Evolutionary conservation across 2,113 vertebrate species (phyloP).

Genomic region (Procavia capensis): DNA sequence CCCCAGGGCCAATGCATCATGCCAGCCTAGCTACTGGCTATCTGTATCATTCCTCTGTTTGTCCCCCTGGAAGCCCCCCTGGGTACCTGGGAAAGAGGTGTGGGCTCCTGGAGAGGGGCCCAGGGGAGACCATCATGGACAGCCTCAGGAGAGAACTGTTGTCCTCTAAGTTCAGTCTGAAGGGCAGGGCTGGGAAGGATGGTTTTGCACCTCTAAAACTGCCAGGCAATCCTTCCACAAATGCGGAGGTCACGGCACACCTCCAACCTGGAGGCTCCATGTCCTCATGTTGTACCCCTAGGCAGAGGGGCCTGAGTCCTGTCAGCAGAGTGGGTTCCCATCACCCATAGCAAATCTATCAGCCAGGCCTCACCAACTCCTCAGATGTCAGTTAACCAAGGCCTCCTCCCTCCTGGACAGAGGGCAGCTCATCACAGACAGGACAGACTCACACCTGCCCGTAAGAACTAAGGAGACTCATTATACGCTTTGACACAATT

Average conservation of each 20-base stretch:
- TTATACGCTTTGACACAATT: accelerated
- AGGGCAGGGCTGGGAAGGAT: background rate
- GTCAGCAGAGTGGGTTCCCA: background rate
- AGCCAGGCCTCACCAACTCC: background rate
- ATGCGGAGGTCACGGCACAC: accelerated
- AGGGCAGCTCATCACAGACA: background rate
- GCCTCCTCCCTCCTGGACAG: background rate
- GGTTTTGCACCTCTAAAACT: background rate
- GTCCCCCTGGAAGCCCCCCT: accelerated
- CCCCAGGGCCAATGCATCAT: background rate
- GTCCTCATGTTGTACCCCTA: background rate
- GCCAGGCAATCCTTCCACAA: background rate
- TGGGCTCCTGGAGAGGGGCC: background rate
- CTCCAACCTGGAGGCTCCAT: background rate
- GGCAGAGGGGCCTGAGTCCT: background rate
- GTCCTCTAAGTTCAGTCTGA: background rate
- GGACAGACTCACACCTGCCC: background rate
- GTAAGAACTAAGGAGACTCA: background rate
- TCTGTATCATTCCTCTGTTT: background rate
- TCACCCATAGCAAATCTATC: background rate
- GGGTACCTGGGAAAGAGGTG: background rate
- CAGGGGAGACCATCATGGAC: background rate
- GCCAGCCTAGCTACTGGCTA: background rate
- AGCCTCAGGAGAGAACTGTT: background rate
- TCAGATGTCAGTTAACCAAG: background rate